Base-by-base conservation (phyloP, 1,140 invertebrate genomes). In the Diorhabda elongata region DNA sequence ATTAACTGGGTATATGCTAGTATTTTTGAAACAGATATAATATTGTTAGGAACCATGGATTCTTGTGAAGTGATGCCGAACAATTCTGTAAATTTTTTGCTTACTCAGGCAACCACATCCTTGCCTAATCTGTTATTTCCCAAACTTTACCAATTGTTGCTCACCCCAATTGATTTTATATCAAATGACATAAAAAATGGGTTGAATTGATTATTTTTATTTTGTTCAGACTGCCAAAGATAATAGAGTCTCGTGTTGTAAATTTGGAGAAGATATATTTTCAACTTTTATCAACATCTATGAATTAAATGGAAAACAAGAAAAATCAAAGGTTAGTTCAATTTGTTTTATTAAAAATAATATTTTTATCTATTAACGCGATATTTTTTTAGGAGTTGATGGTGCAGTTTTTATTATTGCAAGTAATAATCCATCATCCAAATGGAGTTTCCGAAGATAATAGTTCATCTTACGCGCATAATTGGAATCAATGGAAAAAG, bases 351-450 rank as follows among this genome's bases (percentile, higher is more conserved):
- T 6, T 9, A 58, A 3, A 26, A 61, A 2, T 4, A 41, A 42
- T 5, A 42, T 61, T 41, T 61, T 0, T 42, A 41, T 61, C 8
- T 8, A 7, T 42, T 11, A 7, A 9, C 42, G 2, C 9, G 5
- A 5, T n/a, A 61, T 44, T 64, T 11, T 75, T 75, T 56, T 41
- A 77, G 75, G 57, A 72, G 8, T 59, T 67, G 6, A 64, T 78
- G 9, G 44, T 77, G n/a, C 68, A 79, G 61, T 79, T 77, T 72
- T 71, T 75, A n/a, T 64, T 79, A 2, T 61, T 79, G 3, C 77
- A 80, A 80, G 58, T 80, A 11, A 61, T 66, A 44, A 69, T 79
- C 9, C 79, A 79, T 64, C 70, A 79, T 69, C 79, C 79, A 3
- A 66, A 71, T 56, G 76, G 79, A 41, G 72, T 68, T 42, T 56